Evolutionary conservation across 2,113 vertebrate genomes (phyloP).

Genomic region (human): GRCh38 chr21:32491501-32492000

Average conservation of each 20-base stretch:
- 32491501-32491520: no score
- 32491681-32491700: no score
- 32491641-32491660: no score
- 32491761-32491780: not conserved
- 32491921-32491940: not conserved
- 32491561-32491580: no score
- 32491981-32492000: not conserved
- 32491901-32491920: not conserved
- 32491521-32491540: no score
- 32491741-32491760: not conserved
- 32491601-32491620: no score
- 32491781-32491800: not conserved
- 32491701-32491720: no score
- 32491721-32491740: not conserved
- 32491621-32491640: no score
- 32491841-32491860: not conserved
- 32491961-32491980: not conserved
- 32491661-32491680: no score
- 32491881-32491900: accelerated
- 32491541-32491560: no score
- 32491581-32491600: no score
- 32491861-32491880: not conserved
- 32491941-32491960: accelerated
- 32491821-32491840: not conserved
- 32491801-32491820: not conserved